phyloP scores from a whole-genome alignment of 2,113 vertebrate genomes.

The Hipposideros armiger region DNA sequence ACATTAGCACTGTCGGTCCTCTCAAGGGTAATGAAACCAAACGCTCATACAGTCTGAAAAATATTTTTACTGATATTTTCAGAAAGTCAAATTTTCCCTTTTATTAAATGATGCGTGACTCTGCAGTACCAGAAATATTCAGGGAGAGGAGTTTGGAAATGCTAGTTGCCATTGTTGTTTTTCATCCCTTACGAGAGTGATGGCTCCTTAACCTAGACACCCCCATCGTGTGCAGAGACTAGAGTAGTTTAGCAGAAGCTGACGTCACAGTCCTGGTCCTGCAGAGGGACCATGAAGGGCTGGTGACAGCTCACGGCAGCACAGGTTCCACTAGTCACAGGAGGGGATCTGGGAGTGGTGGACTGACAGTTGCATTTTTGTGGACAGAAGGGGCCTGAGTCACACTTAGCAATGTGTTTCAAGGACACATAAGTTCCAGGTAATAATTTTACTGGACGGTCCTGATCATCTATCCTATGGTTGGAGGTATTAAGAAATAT shows the following conservation, averaged over 20 bases:
- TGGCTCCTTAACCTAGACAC: background rate
- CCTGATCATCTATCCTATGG: background rate
- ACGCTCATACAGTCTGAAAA: background rate
- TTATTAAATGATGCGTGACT: background rate
- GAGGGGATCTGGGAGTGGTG: rapidly evolving
- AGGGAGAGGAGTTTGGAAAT: background rate
- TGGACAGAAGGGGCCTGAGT: background rate
- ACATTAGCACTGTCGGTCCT: background rate
- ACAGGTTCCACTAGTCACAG: too few relatives aligned
- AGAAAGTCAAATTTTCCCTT: background rate
- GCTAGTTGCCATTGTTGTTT: background rate
- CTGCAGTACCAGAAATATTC: background rate
- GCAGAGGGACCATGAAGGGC: background rate
- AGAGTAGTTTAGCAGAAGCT: rapidly evolving
- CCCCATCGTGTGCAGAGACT: rapidly evolving
- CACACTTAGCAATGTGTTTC: background rate
- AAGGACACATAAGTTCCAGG: background rate
- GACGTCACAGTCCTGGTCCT: background rate
- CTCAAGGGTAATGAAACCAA: background rate
- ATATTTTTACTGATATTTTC: background rate
- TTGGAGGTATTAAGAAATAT: background rate
- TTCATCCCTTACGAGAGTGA: background rate
- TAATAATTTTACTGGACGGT: background rate
- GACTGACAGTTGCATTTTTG: background rate
- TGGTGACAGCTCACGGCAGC: background rate